phyloP scores from a whole-genome alignment of 2,797 vertebrate species.

The Sylvilagus floridanus region DNA sequence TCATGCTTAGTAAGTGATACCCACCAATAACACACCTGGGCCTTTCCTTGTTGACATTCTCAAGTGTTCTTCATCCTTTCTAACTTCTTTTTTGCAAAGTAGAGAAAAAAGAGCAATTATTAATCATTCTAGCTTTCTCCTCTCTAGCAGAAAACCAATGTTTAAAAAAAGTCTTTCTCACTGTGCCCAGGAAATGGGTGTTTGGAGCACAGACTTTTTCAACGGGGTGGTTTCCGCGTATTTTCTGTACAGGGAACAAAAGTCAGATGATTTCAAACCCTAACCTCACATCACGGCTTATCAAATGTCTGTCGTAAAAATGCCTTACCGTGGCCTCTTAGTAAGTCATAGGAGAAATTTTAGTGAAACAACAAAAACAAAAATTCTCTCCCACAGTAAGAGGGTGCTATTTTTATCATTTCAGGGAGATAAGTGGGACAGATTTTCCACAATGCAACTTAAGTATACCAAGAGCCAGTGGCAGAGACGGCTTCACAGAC shows the following conservation, averaged over 20 bases:
- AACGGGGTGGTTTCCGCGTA: not conserved
- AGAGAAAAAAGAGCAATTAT: not conserved
- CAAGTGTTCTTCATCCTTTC: not conserved
- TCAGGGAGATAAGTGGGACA: conserved; percentile 23
- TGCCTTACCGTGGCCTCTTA: not conserved
- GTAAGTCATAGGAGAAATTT: conserved; percentile 9
- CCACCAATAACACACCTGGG: not conserved
- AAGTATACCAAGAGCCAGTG: not conserved
- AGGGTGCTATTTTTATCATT: not conserved
- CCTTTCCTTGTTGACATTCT: conserved; percentile 18
- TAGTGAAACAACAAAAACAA: not conserved
- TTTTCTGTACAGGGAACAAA: not conserved
- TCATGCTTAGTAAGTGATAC: not conserved
- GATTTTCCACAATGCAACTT: not conserved
- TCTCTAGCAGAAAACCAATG: not conserved
- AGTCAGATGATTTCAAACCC: not conserved
- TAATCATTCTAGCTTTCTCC: conserved; percentile 42
- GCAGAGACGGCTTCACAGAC: not conserved
- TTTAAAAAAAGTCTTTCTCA: conserved; percentile 10
- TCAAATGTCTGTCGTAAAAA: not conserved
- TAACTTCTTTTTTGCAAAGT: not conserved
- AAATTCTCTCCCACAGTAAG: not conserved
- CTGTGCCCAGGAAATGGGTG: not conserved
- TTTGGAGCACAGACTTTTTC: not conserved
- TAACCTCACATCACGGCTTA: not conserved